Base-by-base conservation (phyloP, 2,888 invertebrate genomes). In the Microctonus brassicae region DNA sequence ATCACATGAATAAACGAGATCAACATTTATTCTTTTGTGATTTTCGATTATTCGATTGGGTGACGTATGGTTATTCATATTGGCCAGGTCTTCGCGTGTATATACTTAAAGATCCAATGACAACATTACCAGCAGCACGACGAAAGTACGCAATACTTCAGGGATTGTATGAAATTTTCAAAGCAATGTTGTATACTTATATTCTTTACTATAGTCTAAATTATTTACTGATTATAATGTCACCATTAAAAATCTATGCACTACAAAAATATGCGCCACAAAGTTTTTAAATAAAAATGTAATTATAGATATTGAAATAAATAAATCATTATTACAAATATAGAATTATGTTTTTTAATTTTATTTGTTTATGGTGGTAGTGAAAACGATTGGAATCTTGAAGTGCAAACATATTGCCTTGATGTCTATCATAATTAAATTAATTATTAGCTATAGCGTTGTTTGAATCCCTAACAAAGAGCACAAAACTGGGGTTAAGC, bases 11-110 rank as follows among this genome's bases (percentile, higher is more conserved):
- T 36, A n/a, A 62, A 0, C 71, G 75, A 0, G 83, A 84, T 70
- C 74, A 72, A 2, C 73, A 80, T 66, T 64, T 81, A 52, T 84
- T 85, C 71, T 75, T 61, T 53, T 78, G 81, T 57, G 82, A 85
- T 70, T 55, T 83, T 2, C 74, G 79, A n/a, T 64, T 62, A 4
- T 7, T 84, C 1, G 72, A 83, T 36, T 84, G 82, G 83, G 57
- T 69, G 2, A 77, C 78, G 10, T 80, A 75, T 58, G 26, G 53
- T 24, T 24, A 55, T 1, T 24, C 66, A 1, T 79, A 69, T 67
- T 78, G 80, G 78, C 47, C 63, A 0, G 81, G 80, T 52, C 20
- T 82, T 0, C 68, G 79, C 53, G 29, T 73, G 10, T 72, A 77
- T 57, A 0, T 77, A 5, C 24, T 82, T 6, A 79, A 81, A 0